Conservation (phyloP, 2,888 invertebrate species). For the Cynaeus angustus region DNA sequence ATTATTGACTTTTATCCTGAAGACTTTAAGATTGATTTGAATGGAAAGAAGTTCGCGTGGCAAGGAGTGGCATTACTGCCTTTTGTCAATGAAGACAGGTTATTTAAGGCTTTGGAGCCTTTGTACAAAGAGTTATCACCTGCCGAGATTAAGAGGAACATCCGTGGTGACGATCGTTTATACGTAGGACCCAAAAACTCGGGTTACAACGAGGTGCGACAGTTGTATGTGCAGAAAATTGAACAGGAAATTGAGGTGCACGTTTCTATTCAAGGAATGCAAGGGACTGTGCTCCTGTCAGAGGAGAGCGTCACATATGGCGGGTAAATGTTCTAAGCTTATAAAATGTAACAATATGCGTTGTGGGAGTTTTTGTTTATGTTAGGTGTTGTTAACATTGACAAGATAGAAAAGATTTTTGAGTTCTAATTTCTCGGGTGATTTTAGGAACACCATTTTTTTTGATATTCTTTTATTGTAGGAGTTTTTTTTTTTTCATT, state of each 20-base stretch:
- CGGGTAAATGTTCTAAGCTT: slow-evolving; percentile 74
- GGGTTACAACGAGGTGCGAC: slow-evolving; percentile 81
- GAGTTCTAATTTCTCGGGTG: too few species aligned
- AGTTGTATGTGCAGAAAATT: slow-evolving; percentile 78
- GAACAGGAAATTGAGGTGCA: slow-evolving; percentile 75
- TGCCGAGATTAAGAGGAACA: slow-evolving; percentile 91
- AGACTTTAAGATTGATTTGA: slow-evolving; percentile 97
- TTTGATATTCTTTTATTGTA: too few species aligned
- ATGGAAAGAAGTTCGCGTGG: slow-evolving; percentile 99
- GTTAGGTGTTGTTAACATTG: too few species aligned
- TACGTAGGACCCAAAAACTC: slow-evolving; percentile 86
- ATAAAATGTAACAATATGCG: too few species aligned
- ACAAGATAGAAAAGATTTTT: too few species aligned
- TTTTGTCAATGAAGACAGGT: slow-evolving; percentile 95
- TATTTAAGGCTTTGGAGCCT: slow-evolving; percentile 87
- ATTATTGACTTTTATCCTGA: slow-evolving; percentile 99
- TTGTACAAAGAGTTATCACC: slow-evolving; percentile 87
- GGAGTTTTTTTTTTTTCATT: too few species aligned
- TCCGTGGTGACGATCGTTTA: slow-evolving; percentile 90
- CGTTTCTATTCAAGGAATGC: slow-evolving; percentile 86
- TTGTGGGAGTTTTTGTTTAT: too few species aligned
- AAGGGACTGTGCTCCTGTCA: slow-evolving; percentile 85
- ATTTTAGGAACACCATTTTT: too few species aligned
- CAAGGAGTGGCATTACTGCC: slow-evolving; percentile 98
- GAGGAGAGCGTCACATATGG: slow-evolving; percentile 80